Evolutionary conservation across 1,140 invertebrate genomes (phyloP), one percentile per base, ranked within the genome.

Genomic region (Manduca sexta): DNA sequence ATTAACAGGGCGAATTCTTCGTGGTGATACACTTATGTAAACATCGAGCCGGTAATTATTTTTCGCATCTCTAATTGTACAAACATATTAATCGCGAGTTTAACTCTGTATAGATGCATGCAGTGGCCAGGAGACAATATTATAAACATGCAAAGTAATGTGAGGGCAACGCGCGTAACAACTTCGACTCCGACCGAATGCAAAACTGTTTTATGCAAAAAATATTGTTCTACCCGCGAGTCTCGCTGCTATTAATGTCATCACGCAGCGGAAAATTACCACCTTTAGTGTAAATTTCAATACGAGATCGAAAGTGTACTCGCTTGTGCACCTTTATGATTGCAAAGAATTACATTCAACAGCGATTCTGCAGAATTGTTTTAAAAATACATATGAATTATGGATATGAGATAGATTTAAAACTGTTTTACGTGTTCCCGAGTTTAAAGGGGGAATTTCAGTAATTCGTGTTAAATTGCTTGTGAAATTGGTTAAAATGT

Each of bases 211-310:
- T 70, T 59, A 70, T 65, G 52, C 58, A 81, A 79, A 73, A 61
- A 75, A 68, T 59, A 68, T 60, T 71, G 56, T 70, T 69, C 59
- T 67, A 59, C 63, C 51, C 48, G 44, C 47, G 51, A 56, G 49
- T 62, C 64, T 65, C 43, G 45, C 52, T 34, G 45, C 66, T 64
- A 81, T 84, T 84, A 81, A 71, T 75, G 62, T 74, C 67, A 66
- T 70, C 77, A 76, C 54, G 48, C 58, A 51, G 49, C 77, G 75
- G 69, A 82, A 82, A 84, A 84, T 82, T 80, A 63, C 64, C 69
- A 69, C 60, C 66, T 78, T 78, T 70, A 68, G 65, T 76, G 64
- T 74, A 70, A 71, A 80, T 81, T 74, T 78, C 64, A 77, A 82
- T 76, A 63, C 49, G 41, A 69, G 49, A 78, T 75, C 63, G 66